Evolutionary conservation across 2,797 vertebrate species (phyloP), one percentile per base, ranked within the genome.

Genomic region (Sebastes trivittatus): DNA sequence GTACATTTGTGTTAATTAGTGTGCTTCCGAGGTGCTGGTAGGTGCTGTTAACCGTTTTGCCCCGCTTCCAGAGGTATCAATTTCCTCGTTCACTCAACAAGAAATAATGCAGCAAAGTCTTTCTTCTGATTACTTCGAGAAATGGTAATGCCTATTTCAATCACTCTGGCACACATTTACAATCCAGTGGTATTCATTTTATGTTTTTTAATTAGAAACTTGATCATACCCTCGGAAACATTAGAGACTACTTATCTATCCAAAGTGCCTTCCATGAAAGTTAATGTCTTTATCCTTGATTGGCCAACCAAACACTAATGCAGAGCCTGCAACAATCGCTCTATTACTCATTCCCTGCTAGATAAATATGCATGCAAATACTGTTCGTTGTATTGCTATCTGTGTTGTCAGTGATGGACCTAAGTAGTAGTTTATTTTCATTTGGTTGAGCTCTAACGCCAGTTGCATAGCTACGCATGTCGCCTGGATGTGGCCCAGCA

Each of bases 241-340:
- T 42, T 65, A 32, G 27, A 65, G 29, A 77, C 34, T 66, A 34
- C 38, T 23, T 14, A 23, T 79, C 66, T 34, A 22, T 86, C 85
- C 81, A 75, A 90, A 88, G 87, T 92, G 88, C 89, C 93, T 92
- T 88, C 20, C 42, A 71, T 77, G 25, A 61, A 64, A 63, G 67
- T 69, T 14, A 64, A 29, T 5, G 2, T 72, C 30, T 82, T 55
- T 60, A n/a, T 72, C 55, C 20, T 68, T 32, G 11, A 60, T 49
- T 62, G 23, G 22, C 22, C 5, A 2, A 76, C 34, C 25, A 22
- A 72, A 86, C 58, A 49, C 73, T 68, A 72, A 58, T 7, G 38
- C 60, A 69, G 30, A 81, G 72, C 49, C 65, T 36, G 18, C 22
- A 64, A 9, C 58, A n/a, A 23, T 70, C 30, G 30, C 18, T 56